Percentiles rank a stretch among this genome's conserved stretches.
phyloP scores from a whole-genome alignment of 2,113 vertebrate genomes.

The Cygnus atratus region DNA sequence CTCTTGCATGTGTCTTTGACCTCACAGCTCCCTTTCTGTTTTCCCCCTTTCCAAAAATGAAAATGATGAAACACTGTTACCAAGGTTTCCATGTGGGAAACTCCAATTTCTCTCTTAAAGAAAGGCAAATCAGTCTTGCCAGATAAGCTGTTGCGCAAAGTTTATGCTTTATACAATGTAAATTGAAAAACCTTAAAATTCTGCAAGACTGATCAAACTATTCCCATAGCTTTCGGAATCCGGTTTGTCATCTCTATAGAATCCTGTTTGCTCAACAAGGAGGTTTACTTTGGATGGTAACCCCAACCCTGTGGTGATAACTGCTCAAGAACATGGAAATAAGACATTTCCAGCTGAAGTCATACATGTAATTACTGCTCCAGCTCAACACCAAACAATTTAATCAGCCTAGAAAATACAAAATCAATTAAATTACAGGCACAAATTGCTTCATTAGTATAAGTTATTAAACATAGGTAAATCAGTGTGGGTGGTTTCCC shows the following conservation, averaged over 20 bases:
- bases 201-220: neutral
- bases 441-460: neutral
- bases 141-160: neutral
- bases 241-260: neutral
- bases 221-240: neutral
- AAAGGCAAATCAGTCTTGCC: neutral
- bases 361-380: neutral
- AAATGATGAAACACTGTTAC: neutral
- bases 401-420: neutral
- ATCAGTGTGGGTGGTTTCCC: neutral
- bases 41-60: neutral
- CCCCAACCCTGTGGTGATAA: neutral
- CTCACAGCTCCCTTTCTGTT: neutral
- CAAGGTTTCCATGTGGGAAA: neutral
- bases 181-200: neutral
- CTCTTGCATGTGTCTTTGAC: neutral
- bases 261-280: neutral
- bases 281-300: neutral
- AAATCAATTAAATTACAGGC: neutral
- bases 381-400: neutral
- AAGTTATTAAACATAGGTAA: neutral
- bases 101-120: neutral
- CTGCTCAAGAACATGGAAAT: neutral
- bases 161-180: neutral
- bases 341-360: neutral